Evolutionary conservation across 92 coral and sea anemone species (phyloP).

Genomic region (Plumapathes pennacea): DNA sequence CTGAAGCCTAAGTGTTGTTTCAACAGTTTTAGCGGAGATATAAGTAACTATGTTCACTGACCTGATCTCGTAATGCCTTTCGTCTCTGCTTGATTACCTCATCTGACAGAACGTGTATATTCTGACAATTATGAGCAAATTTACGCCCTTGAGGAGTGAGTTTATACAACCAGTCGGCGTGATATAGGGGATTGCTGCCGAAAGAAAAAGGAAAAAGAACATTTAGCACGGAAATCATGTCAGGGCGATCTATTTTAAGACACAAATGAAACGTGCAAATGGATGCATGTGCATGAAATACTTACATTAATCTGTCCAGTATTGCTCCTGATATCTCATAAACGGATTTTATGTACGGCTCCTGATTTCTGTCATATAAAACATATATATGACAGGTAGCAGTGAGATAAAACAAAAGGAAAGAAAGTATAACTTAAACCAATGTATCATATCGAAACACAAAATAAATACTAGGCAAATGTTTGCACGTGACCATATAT

Average conservation of each 20-base stretch:
- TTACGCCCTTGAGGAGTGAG: constrained; percentile 48
- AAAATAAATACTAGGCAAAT: no score
- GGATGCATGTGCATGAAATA: no score
- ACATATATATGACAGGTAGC: not conserved
- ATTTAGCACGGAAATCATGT: no score
- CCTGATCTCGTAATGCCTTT: constrained; percentile 15
- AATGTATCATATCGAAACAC: no score
- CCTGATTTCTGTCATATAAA: constrained; percentile 5
- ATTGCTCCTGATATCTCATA: constrained; percentile 26
- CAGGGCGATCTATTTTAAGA: no score
- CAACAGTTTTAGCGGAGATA: not conserved
- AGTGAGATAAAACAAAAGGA: no score
- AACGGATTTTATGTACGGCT: constrained; percentile 24
- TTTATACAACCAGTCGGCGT: constrained; percentile 56
- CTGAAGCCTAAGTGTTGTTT: no score
- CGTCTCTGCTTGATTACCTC: constrained; percentile 49
- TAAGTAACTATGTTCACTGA: not conserved
- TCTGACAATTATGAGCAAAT: constrained; percentile 36
- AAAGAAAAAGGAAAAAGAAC: no score
- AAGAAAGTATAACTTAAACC: no score
- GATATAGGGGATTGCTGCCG: constrained; percentile 53
- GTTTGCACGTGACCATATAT: no score
- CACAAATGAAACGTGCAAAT: no score
- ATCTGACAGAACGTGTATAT: constrained; percentile 53
- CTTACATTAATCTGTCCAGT: constrained; percentile 32